A percentile compares a stretch with the other conserved stretches of the same genome.
These are phyloP conservation scores for Linnaemya vulpina DNA, from an alignment of 2,888 invertebrate species.

Conservation along the genomic window DNA sequence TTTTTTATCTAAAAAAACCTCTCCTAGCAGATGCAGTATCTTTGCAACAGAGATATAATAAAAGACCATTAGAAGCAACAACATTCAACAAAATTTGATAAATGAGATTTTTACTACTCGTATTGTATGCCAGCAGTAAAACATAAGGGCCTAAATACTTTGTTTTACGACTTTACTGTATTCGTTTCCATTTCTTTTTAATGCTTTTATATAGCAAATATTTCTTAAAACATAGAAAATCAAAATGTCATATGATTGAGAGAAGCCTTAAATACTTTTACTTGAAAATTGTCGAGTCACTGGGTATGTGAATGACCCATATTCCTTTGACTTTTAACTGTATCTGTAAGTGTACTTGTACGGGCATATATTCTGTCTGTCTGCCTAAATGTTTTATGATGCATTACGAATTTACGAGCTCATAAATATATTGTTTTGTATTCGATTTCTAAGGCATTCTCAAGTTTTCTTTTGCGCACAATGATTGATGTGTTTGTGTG, in stretches of 20 bases:
- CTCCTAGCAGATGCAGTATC: background rate
- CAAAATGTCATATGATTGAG: constrained; percentile 50
- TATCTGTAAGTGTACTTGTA: constrained; percentile 8
- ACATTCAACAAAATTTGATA: constrained; percentile 40
- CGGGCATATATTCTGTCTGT: constrained; percentile 1
- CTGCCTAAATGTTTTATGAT: constrained; percentile 45
- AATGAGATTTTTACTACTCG: constrained; percentile 41
- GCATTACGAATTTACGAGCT: constrained; percentile 31
- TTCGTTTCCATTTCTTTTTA: constrained; percentile 13
- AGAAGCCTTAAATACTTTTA: constrained; percentile 63
- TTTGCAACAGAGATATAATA: constrained; percentile 15
- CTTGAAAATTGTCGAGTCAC: constrained; percentile 65
- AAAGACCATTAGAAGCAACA: background rate
- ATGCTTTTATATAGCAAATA: background rate
- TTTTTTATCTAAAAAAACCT: background rate
- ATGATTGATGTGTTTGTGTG: constrained; percentile 62
- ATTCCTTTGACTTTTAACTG: constrained; percentile 41
- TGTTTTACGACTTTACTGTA: constrained; percentile 12
- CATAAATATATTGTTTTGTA: constrained; percentile 32
- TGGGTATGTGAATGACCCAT: constrained; percentile 63
- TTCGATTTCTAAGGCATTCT: constrained; percentile 54
- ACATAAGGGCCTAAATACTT: constrained; percentile 48
- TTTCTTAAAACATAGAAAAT: constrained; percentile 33
- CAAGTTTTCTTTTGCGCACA: constrained; percentile 53
- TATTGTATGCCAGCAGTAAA: background rate